These are phyloP conservation scores for Hylaeus volcanicus DNA, from an alignment of 1,140 invertebrate genomes.

Conservation along the genomic window DNA sequence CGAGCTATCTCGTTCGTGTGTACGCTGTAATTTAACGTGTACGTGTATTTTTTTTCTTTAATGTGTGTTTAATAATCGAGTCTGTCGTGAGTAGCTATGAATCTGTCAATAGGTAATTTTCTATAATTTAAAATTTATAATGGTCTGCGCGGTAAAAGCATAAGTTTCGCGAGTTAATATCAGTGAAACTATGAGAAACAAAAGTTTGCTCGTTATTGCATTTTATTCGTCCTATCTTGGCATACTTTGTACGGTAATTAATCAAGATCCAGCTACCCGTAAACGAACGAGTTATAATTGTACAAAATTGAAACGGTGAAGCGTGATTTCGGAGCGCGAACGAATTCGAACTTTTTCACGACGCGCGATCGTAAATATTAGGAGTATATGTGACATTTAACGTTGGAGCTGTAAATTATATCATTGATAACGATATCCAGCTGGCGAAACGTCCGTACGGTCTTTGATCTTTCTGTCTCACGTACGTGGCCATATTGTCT, in stretches of 20 bases:
- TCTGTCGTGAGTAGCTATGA: neutral
- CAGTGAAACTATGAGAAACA: neutral
- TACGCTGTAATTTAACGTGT: neutral
- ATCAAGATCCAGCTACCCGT: neutral
- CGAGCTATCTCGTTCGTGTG: neutral
- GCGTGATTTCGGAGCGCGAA: neutral
- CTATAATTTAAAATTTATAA: neutral
- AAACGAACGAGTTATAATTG: neutral
- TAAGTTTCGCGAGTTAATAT: neutral
- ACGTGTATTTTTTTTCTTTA: neutral
- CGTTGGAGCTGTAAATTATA: slow-evolving; percentile 3
- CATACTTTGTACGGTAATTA: neutral
- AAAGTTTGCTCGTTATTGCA: neutral
- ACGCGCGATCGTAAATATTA: slow-evolving; percentile 9
- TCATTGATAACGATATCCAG: slow-evolving; percentile 21
- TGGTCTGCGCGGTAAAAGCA: neutral
- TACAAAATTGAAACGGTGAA: too few species aligned
- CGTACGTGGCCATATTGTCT: slow-evolving; percentile 1
- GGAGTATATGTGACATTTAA: neutral
- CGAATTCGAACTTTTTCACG: neutral
- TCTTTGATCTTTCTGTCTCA: neutral
- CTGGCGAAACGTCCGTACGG: neutral
- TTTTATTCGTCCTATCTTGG: too few species aligned
- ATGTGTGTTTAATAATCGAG: neutral
- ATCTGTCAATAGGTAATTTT: neutral